These are phyloP conservation scores for Orius insidiosus DNA, from an alignment of 1,140 invertebrate species.

Conservation along the genomic window DNA sequence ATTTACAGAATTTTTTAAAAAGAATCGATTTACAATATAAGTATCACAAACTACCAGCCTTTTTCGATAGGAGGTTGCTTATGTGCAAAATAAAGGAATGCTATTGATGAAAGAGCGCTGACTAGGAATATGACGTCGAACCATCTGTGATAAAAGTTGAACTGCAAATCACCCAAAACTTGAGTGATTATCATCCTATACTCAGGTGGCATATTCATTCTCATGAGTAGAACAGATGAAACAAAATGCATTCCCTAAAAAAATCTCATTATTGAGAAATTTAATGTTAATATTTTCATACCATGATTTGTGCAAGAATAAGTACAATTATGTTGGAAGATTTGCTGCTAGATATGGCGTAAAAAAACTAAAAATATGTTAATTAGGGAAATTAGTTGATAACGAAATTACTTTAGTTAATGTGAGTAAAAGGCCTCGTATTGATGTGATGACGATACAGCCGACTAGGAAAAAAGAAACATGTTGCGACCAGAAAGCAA, in stretches of 20 bases:
- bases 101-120: conserved; percentile 87
- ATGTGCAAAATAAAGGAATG: conserved; percentile 87
- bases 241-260: conserved; percentile 97
- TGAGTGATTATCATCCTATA: conserved; percentile 95
- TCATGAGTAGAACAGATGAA: conserved; percentile 89
- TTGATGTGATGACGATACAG: conserved; percentile 95
- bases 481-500: conserved; percentile 97
- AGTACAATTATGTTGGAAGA: conserved; percentile 97
- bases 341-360: conserved; percentile 98
- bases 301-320: conserved; percentile 94
- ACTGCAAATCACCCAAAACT: conserved; percentile 93
- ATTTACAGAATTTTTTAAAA: too few relatives aligned
- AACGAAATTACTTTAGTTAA: conserved; percentile 73
- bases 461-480: conserved; percentile 94
- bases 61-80: conserved; percentile 49
- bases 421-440: conserved; percentile 85
- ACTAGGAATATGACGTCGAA: conserved; percentile 99
- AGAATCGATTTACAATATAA: too few relatives aligned
- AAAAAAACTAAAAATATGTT: conserved; percentile 74
- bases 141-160: conserved; percentile 99
- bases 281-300: conserved; percentile 26
- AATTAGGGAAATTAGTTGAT: background rate
- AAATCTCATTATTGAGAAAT: conserved; percentile 17
- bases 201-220: conserved; percentile 99
- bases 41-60: conserved; percentile 9